A percentile compares a stretch with the other conserved stretches of the same genome.
Evolutionary conservation across 2,797 vertebrate species (phyloP).

Genomic region (Amblyraja radiata): DNA sequence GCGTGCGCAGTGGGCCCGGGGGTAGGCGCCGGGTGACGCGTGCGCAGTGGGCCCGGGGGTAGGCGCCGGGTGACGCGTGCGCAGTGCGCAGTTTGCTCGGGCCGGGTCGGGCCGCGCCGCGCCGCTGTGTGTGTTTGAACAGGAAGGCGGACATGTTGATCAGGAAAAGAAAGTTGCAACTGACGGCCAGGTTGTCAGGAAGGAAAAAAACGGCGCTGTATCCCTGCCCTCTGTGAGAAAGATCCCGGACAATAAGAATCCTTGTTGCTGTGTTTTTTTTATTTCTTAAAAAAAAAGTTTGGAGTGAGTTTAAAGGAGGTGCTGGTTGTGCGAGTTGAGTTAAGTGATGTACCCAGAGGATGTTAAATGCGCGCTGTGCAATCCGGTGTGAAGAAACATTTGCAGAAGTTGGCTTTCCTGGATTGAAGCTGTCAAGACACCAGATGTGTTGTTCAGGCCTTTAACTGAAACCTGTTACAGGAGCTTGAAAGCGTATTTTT

Average conservation of each 20-base stretch:
- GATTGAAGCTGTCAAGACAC: conserved; percentile 16
- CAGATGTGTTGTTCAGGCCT: conserved; percentile 8
- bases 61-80: too few relatives aligned
- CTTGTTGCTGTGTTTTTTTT: neutral
- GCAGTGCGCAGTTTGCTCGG: neutral
- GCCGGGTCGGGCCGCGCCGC: neutral
- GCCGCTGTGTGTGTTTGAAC: conserved; percentile 65
- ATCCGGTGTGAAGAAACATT: conserved; percentile 57
- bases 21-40: too few relatives aligned
- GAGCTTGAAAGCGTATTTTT: neutral
- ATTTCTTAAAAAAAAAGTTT: neutral
- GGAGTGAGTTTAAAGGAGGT: neutral
- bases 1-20: too few relatives aligned
- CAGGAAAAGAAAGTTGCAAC: conserved; percentile 39
- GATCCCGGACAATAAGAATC: neutral
- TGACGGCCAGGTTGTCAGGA: conserved; percentile 46
- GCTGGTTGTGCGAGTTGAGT: conserved; percentile 40
- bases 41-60: too few relatives aligned
- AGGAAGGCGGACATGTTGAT: conserved; percentile 94
- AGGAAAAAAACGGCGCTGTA: neutral
- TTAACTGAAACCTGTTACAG: neutral
- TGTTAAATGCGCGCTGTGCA: conserved; percentile 48
- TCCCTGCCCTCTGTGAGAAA: neutral
- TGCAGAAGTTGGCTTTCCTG: conserved; percentile 59
- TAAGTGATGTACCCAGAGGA: neutral